A percentile compares a stretch with the other conserved stretches of the same genome.
Evolutionary conservation across 1,140 invertebrate genomes (phyloP).

Genomic region (Drosophila asahinai): DNA sequence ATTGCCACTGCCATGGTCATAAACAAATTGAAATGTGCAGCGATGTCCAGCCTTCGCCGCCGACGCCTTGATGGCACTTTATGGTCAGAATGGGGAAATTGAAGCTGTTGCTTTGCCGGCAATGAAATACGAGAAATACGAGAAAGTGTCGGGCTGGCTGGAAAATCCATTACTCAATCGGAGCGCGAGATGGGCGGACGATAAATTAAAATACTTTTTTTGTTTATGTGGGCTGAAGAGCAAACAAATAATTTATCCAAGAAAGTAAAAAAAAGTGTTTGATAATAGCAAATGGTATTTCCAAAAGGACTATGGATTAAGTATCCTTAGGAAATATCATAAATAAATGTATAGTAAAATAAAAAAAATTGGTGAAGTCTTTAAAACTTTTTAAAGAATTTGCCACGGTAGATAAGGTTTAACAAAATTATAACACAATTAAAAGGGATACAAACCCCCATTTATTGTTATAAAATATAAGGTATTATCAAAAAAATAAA

Average conservation of each 20-base stretch:
- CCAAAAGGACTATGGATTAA: neutral
- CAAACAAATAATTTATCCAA: conserved; percentile 4
- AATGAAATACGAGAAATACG: conserved; percentile 71
- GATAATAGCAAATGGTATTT: conserved; percentile 13
- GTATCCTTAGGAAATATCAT: neutral
- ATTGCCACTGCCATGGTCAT: conserved; percentile 45
- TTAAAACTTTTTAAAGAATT: too few relatives aligned
- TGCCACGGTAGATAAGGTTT: too few relatives aligned
- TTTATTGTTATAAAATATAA: too few relatives aligned
- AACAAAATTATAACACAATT: too few relatives aligned
- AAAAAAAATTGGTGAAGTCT: too few relatives aligned
- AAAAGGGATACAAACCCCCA: too few relatives aligned
- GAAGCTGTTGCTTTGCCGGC: conserved; percentile 44
- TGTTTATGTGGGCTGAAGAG: conserved; percentile 12
- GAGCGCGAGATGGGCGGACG: conserved; percentile 5
- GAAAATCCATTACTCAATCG: conserved; percentile 60
- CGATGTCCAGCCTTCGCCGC: conserved; percentile 24
- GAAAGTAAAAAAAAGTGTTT: conserved; percentile 20
- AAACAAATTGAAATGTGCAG: conserved; percentile 78
- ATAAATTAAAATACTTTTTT: conserved; percentile 38
- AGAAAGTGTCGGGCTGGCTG: conserved; percentile 34
- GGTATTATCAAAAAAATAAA: too few relatives aligned
- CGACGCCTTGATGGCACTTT: conserved; percentile 51
- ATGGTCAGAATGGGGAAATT: conserved; percentile 50
- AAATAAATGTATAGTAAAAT: too few relatives aligned